phyloP scores from a whole-genome alignment of 2,113 vertebrate species.

The Laterallus jamaicensis region DNA sequence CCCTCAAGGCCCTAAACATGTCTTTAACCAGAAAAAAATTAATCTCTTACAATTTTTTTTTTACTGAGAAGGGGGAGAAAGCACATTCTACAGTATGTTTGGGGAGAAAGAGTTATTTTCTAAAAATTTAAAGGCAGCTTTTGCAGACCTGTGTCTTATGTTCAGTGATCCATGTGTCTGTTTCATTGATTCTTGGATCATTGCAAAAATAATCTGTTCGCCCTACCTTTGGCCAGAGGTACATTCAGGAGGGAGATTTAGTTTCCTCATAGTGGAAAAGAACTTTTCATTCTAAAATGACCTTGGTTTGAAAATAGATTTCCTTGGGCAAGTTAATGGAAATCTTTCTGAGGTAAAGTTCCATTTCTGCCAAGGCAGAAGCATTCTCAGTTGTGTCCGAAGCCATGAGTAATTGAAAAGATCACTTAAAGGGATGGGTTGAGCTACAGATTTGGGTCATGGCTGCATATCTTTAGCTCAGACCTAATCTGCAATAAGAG shows the following conservation, averaged over 20 bases:
- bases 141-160: not conserved
- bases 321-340: conserved; percentile 4
- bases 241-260: not conserved
- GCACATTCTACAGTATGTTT: not conserved
- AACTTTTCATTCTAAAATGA: conserved; percentile 1
- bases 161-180: not conserved
- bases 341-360: not conserved
- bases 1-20: not conserved
- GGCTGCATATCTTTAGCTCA: not conserved
- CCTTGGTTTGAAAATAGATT: not conserved
- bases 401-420: not conserved
- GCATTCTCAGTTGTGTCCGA: not conserved
- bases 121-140: not conserved
- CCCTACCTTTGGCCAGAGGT: not conserved
- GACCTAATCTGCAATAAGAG: not conserved
- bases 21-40: not conserved
- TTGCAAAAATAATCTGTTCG: not conserved
- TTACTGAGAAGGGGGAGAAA: not conserved
- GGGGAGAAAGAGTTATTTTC: not conserved
- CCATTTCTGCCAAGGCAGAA: not conserved
- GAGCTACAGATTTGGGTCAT: not conserved
- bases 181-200: not conserved
- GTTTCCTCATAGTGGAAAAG: not conserved
- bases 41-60: not conserved
- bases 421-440: not conserved